Evolutionary conservation across 2,797 vertebrate species (phyloP).

Genomic region (Acropternis orthonyx): DNA sequence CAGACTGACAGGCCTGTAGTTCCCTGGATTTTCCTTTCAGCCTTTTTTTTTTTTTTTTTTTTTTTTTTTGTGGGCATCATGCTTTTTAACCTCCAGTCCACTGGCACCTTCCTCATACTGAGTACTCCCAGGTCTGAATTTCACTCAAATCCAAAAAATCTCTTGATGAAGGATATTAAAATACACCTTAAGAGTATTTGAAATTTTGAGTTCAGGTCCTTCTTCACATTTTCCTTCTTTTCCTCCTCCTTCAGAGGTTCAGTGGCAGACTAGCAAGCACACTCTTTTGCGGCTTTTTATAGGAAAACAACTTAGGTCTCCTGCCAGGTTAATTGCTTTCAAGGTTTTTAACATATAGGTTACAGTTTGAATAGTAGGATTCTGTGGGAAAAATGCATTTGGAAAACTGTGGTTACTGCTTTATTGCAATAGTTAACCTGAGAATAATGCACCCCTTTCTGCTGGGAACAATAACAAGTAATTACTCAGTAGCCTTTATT

Average conservation of each 20-base stretch:
- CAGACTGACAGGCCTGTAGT: not conserved
- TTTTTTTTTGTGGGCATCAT: not conserved
- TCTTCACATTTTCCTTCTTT: not conserved
- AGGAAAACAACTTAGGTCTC: not conserved
- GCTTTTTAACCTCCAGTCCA: not conserved
- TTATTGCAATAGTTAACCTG: conserved; percentile 17
- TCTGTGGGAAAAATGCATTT: not conserved
- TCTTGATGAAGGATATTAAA: not conserved
- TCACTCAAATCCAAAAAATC: not conserved
- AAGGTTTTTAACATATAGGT: not conserved
- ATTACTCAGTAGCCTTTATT: conserved; percentile 14
- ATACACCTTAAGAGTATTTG: not conserved
- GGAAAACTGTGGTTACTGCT: not conserved
- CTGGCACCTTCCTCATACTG: not conserved
- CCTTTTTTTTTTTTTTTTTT: not conserved
- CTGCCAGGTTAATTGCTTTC: not conserved
- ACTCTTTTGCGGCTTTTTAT: not conserved
- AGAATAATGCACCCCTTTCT: conserved; percentile 14
- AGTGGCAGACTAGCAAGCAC: not conserved
- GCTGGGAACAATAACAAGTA: conserved; percentile 12
- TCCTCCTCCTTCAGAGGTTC: not conserved
- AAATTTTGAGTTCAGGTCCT: not conserved
- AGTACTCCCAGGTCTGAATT: not conserved
- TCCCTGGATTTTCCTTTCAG: not conserved
- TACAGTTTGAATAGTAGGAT: not conserved